Percentiles rank a stretch among this genome's conserved stretches.
phyloP scores from a whole-genome alignment of 37 sponge, comb jelly and placozoan species.

The Halichondria panicea region DNA sequence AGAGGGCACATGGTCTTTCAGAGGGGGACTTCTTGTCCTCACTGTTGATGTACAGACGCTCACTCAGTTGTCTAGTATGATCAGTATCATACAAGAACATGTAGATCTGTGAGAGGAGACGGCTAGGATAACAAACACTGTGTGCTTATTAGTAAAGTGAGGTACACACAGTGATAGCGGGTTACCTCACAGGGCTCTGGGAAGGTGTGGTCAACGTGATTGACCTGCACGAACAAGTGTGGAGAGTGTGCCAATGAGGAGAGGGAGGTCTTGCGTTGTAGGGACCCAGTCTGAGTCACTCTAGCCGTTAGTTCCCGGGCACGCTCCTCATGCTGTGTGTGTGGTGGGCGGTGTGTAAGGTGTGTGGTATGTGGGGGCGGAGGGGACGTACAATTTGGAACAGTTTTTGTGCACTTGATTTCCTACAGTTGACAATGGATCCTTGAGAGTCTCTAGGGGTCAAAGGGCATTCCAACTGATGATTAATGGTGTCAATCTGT shows the following conservation, averaged over 20 bases:
- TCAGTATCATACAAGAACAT: no score
- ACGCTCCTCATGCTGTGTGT: slow-evolving; percentile 10
- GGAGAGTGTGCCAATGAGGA: slow-evolving; percentile 50
- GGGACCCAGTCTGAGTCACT: slow-evolving; percentile 20
- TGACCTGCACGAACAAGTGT: slow-evolving; percentile 18
- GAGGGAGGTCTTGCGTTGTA: slow-evolving; percentile 3
- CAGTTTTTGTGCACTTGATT: slow-evolving; percentile 11
- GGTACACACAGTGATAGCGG: slow-evolving; percentile 25
- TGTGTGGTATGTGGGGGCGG: background rate
- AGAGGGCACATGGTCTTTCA: no score
- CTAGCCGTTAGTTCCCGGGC: background rate
- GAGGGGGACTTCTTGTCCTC: no score
- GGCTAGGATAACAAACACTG: no score
- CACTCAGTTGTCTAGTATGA: no score
- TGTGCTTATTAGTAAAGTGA: no score
- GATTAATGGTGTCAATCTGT: slow-evolving; percentile 54
- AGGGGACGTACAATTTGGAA: slow-evolving; percentile 24
- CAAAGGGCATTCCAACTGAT: slow-evolving; percentile 11
- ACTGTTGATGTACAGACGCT: no score
- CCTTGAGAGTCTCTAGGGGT: slow-evolving; percentile 31
- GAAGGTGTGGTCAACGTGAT: slow-evolving; percentile 52
- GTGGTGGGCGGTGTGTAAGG: background rate
- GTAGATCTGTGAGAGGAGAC: no score
- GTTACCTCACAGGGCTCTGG: slow-evolving; percentile 63
- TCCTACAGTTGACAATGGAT: slow-evolving; percentile 3